Base-by-base conservation (phyloP, 2,113 vertebrate genomes). In the Lethenteron camtschaticum region DNA sequence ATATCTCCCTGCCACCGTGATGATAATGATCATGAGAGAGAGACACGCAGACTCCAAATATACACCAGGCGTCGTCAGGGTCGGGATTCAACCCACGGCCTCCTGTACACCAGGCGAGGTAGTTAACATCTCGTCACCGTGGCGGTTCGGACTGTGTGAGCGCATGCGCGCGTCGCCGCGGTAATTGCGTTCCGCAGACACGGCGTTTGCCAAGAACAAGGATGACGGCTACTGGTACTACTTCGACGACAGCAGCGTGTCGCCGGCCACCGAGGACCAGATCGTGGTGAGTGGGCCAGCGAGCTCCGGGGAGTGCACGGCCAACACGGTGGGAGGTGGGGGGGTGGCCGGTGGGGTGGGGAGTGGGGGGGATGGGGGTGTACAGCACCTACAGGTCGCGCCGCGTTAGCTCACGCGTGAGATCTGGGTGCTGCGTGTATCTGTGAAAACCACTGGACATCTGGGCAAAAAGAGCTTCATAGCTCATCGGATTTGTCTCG, bases 181-280 rank as follows among this genome's bases (percentile, higher is more conserved):
- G 90, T 95, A 76, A 95, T 89, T 92, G 76, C 57, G 1, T 4
- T 56, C 57, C 69, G 76, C 83, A 96, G 91, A 96, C 76, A 90
- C 91, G 0, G 90, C 87, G 10, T 90, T 90, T 0, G 88, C 86
- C 8, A 96, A 95, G 81, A 95, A 96, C 77, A 90, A 87, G 73
- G 77, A 83, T 73, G 89, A 87, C 1, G 80, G 80, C 58, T 88
- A 88, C 72, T 96, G 90, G 91, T 88, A 95, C 81, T 86, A 90
- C 80, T 96, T 96, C 58, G 91, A 96, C 3, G 90, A 96, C 75
- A 95, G 86, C 79, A 96, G 82, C 0, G 91, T 96, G 14, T 95
- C 88, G 0, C 73, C 84, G 71, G 89, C 90, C 73, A 82, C 87
- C 56, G 91, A 96, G 78, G 90, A 96, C 77, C 88, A 96, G 81